Base-by-base conservation (phyloP, 2,797 vertebrate species). In the Hydrolagus colliei region DNA sequence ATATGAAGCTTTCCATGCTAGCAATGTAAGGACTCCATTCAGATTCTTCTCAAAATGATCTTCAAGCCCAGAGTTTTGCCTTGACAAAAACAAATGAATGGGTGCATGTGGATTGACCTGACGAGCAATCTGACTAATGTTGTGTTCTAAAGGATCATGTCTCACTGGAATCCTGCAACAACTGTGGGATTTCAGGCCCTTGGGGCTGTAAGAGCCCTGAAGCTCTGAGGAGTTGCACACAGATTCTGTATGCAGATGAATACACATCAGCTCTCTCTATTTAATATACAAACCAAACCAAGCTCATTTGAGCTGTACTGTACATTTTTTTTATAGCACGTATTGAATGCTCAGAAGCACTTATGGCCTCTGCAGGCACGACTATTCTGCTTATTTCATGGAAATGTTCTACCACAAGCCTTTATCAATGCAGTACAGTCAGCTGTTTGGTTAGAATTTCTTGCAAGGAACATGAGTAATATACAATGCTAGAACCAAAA, bases 1-100 rank as follows among this genome's bases (percentile, higher is more conserved):
- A 12, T 20, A 67, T 52, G 79, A 84, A 84, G 16, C 79, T 67
- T 20, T 84, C 32, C 32, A 18, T 84, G 65, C 14, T 20, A 68
- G 18, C 65, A 52, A 84, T 35, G 32, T 84, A 71, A 84, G 71
- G 79, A 84, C 32, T 84, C 65, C 65, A 68, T 84, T 84, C 79
- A 84, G 79, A 68, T 41, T 71, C 22, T 41, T 68, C 27, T 35
- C n/a, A 8, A 20, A 16, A 27, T 68, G 79, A 68, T 68, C 35
- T 82, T 9, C 18, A 68, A 32, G 11, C 65, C 41, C 63, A 18
- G 71, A 68, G 27, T 71, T 71, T 84, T 32, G 71, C 71, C 65
- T 71, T 84, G 65, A 41, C 65, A 71, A 71, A 71, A 68, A 84
- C 79, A 82, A 84, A 71, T 71, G 32, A 20, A 35, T 71, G 32